These are phyloP conservation scores for Microctenopoma stevenorrisi DNA, from an alignment of 2,797 vertebrate genomes.

Conservation along the genomic window DNA sequence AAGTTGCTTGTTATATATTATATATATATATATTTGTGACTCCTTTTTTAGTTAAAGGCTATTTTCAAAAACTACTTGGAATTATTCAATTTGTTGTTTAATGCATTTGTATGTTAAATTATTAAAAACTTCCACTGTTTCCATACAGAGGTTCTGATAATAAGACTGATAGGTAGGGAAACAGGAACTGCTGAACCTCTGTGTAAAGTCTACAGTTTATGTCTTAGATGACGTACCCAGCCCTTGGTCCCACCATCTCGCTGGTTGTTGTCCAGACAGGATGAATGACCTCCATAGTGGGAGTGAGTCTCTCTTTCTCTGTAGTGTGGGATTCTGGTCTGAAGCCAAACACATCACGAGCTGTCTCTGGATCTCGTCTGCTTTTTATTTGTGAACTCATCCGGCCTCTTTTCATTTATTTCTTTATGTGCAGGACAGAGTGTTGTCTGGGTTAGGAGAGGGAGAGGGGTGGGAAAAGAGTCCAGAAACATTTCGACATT, in stretches of 20 bases:
- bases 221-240: background rate
- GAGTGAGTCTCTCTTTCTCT: conserved; percentile 7
- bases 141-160: no score
- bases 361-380: conserved; percentile 45
- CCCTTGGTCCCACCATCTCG: background rate
- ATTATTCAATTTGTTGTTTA: no score
- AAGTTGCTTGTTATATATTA: no score
- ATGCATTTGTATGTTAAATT: no score
- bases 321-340: conserved; percentile 68
- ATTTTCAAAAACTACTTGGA: background rate
- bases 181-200: background rate
- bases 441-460: background rate
- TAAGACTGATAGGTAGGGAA: background rate
- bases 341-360: conserved; percentile 51
- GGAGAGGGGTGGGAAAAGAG: conserved; percentile 15
- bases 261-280: conserved; percentile 30
- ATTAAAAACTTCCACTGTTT: no score
- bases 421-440: conserved; percentile 6
- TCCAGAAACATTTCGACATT: conserved; percentile 16
- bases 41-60: no score
- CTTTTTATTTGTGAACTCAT: conserved; percentile 42
- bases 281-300: conserved; percentile 32
- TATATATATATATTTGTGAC: no score
- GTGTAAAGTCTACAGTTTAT: background rate
- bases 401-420: conserved; percentile 43